Evolutionary conservation across 2,113 vertebrate genomes (phyloP).

Genomic region (Phylloscopus trochiloides): DNA sequence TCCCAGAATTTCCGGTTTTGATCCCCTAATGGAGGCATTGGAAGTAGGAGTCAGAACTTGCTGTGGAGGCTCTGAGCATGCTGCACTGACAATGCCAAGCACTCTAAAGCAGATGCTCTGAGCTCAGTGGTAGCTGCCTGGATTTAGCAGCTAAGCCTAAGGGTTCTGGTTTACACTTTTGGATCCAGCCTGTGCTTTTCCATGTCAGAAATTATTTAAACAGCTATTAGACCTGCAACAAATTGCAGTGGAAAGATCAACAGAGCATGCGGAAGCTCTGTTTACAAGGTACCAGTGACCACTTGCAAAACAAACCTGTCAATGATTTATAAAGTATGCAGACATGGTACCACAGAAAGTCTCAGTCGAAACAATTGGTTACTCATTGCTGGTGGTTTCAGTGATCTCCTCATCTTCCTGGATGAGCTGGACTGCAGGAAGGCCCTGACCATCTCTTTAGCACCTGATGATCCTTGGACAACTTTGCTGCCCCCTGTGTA

Average conservation of each 20-base stretch:
- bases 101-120: background rate
- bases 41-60: background rate
- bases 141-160: background rate
- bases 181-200: background rate
- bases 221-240: constrained; percentile 34
- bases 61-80: background rate
- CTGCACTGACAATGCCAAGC: background rate
- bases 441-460: background rate
- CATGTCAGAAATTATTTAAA: constrained; percentile 30
- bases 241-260: constrained; percentile 64
- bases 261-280: constrained; percentile 58
- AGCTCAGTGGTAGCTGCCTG: background rate
- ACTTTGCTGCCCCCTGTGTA: background rate
- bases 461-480: background rate
- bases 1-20: background rate
- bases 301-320: constrained; percentile 68
- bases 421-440: background rate
- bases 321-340: constrained; percentile 73
- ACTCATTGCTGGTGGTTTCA: constrained; percentile 67
- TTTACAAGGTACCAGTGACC: constrained; percentile 57
- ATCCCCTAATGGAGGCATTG: background rate
- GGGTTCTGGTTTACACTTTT: background rate
- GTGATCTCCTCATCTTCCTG: constrained; percentile 3
- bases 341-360: constrained; percentile 14
- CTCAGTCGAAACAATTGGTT: constrained; percentile 61